These are phyloP conservation scores for Meiosimyza decipiens DNA, from an alignment of 2,888 invertebrate genomes.

Conservation along the genomic window DNA sequence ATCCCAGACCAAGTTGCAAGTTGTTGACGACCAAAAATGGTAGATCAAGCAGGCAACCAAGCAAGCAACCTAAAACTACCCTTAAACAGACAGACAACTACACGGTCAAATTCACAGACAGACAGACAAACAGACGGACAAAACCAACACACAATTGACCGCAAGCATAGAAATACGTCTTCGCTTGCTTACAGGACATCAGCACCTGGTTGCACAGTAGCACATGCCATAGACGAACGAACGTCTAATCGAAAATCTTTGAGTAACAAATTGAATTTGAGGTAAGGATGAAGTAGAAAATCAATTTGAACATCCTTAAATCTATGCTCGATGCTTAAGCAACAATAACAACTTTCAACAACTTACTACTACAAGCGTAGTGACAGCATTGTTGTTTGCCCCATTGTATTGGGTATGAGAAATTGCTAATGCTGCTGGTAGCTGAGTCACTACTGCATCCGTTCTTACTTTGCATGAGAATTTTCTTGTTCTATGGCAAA, in stretches of 20 bases:
- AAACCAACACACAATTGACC: constrained; percentile 6
- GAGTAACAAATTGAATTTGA: constrained; percentile 18
- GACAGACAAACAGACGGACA: background rate
- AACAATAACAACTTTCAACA: background rate
- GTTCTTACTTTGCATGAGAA: constrained; percentile 10
- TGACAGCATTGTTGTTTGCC: background rate
- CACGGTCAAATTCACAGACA: background rate
- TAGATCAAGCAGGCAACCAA: too few species aligned
- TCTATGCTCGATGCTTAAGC: background rate
- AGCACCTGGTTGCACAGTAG: constrained; percentile 3
- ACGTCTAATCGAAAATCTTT: background rate
- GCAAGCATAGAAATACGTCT: constrained; percentile 7
- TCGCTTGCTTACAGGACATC: constrained; percentile 9
- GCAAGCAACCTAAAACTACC: too few species aligned
- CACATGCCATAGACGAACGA: background rate
- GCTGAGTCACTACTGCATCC: background rate
- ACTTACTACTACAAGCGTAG: background rate
- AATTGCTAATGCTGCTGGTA: constrained; percentile 16
- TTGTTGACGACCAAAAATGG: too few species aligned
- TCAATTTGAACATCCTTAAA: constrained; percentile 16
- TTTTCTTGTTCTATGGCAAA: background rate
- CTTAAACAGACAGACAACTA: background rate
- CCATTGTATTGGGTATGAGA: background rate
- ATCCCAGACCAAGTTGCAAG: too few species aligned
- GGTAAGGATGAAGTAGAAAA: constrained; percentile 4